phyloP scores from a whole-genome alignment of 2,797 vertebrate genomes.

The Coluber constrictor region DNA sequence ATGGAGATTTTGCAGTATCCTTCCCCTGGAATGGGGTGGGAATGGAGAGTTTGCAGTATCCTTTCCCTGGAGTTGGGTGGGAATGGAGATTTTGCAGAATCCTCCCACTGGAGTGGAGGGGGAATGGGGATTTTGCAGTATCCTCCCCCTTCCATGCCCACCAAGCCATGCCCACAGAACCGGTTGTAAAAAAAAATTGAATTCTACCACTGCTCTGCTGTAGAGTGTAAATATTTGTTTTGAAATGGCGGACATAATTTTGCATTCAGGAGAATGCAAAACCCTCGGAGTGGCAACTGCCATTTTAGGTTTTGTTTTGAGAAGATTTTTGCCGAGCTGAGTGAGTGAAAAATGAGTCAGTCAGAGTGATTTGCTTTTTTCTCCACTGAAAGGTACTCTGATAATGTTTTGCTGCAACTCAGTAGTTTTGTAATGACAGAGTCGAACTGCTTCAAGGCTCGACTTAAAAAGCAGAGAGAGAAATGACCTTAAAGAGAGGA shows the following conservation, averaged over 20 bases:
- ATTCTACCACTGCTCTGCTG: not conserved
- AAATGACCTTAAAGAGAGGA: conserved; percentile 18
- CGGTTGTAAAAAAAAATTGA: no score
- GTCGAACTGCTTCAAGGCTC: conserved; percentile 1
- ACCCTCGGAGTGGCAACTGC: conserved; percentile 26
- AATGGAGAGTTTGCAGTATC: no score
- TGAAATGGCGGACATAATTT: conserved; percentile 40
- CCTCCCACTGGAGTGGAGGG: no score
- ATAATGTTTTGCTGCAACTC: conserved; percentile 39
- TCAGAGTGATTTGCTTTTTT: conserved; percentile 27
- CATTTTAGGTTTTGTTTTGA: conserved; percentile 39
- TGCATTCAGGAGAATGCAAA: conserved; percentile 18
- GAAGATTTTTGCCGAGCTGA: conserved; percentile 47
- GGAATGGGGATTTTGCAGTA: no score
- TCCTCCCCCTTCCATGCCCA: no score
- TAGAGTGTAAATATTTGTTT: conserved; percentile 32
- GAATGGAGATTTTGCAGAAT: no score
- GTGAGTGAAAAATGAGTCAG: conserved; percentile 21
- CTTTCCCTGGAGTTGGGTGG: no score
- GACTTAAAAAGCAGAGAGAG: conserved; percentile 26
- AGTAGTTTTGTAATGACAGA: conserved; percentile 19
- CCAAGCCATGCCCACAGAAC: no score
- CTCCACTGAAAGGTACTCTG: conserved; percentile 31
- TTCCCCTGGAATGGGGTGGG: no score
- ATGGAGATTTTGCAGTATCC: no score